phyloP scores from a whole-genome alignment of 2,797 vertebrate species.

The Eupleurogrammus muticus region DNA sequence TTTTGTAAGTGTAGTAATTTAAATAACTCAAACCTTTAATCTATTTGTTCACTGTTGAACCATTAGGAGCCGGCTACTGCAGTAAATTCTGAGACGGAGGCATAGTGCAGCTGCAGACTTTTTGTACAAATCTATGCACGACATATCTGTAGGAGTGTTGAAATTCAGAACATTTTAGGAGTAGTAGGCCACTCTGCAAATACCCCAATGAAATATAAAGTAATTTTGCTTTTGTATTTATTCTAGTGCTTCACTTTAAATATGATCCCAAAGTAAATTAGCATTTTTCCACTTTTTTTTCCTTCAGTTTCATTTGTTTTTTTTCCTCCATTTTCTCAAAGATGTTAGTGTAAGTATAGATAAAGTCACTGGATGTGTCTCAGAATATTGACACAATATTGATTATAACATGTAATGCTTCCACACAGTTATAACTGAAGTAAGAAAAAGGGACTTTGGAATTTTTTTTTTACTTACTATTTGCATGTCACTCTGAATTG shows the following conservation, averaged over 20 bases:
- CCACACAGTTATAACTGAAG: slow-evolving; percentile 67
- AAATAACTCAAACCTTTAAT: slow-evolving; percentile 61
- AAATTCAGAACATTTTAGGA: slow-evolving; percentile 30
- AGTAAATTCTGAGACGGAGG: slow-evolving; percentile 44
- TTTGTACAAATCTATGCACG: slow-evolving; percentile 85
- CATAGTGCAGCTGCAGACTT: slow-evolving; percentile 64
- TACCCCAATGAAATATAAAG: slow-evolving; percentile 26
- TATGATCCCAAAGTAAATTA: slow-evolving; percentile 47
- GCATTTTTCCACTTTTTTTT: slow-evolving; percentile 26
- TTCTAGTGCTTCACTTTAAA: slow-evolving; percentile 29
- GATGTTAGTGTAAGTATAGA: slow-evolving; percentile 38
- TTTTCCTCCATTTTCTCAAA: slow-evolving; percentile 26
- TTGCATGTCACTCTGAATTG: slow-evolving; percentile 74
- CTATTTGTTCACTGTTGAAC: slow-evolving; percentile 17
- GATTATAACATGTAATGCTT: slow-evolving; percentile 70
- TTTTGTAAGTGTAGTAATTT: slow-evolving; percentile 45
- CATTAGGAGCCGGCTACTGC: slow-evolving; percentile 9
- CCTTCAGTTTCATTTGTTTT: slow-evolving; percentile 25
- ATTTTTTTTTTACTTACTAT: slow-evolving; percentile 34
- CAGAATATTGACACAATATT: slow-evolving; percentile 40
- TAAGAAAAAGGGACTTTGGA: slow-evolving; percentile 59
- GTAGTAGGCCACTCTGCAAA: slow-evolving; percentile 33
- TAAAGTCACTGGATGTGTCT: slow-evolving; percentile 52
- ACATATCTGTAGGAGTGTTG: slow-evolving; percentile 57
- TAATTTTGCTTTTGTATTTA: slow-evolving; percentile 15